Conservation (phyloP, 92 coral and sea anemone genomes). For the Meandrina meandrites region DNA sequence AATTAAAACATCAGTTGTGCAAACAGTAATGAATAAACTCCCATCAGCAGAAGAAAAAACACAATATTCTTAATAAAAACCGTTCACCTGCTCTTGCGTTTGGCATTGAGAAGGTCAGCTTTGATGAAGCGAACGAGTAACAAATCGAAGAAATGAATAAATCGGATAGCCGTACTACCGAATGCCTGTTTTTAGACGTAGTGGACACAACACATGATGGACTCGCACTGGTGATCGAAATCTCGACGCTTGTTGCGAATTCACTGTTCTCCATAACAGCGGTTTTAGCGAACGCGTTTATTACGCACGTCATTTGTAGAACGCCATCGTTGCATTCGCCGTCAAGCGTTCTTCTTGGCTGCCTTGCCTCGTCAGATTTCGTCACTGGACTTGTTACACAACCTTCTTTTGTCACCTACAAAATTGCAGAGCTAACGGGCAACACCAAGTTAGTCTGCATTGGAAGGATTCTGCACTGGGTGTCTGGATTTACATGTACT, state of each 20-base stretch:
- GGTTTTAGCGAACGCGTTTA: neutral
- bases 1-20: neutral
- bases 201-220: neutral
- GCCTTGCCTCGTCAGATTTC: slow-evolving; percentile 11
- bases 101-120: neutral
- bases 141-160: neutral
- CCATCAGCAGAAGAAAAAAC: neutral
- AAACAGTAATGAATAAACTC: neutral
- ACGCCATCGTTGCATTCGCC: slow-evolving; percentile 11
- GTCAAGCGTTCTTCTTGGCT: slow-evolving; percentile 33
- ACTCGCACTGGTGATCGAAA: neutral
- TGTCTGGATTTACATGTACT: slow-evolving; percentile 10
- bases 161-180: neutral
- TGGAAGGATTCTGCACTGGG: slow-evolving; percentile 10
- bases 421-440: slow-evolving; percentile 6
- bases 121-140: neutral
- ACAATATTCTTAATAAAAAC: neutral
- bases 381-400: slow-evolving; percentile 12
- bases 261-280: slow-evolving; percentile 10
- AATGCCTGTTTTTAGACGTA: neutral
- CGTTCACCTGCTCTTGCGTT: neutral
- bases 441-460: slow-evolving; percentile 12
- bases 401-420: slow-evolving; percentile 18
- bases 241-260: neutral
- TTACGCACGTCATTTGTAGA: neutral